Conservation (phyloP, 2,797 vertebrate species). For the Pristis pectinata region DNA sequence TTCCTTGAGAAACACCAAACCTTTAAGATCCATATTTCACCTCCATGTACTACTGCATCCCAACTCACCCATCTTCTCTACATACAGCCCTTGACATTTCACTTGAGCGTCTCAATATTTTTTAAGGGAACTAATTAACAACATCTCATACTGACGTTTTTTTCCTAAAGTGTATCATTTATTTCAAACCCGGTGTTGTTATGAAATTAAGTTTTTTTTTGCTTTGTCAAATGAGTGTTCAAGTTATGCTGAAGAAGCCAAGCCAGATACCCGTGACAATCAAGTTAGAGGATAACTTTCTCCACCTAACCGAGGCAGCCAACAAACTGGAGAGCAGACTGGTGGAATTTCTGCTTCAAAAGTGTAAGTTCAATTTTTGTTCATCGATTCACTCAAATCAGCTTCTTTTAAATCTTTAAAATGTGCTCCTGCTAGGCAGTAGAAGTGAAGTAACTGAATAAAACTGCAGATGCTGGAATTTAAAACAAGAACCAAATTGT, state of each 20-base stretch:
- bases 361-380: neutral
- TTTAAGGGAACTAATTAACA: neutral
- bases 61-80: too few relatives aligned
- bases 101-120: neutral
- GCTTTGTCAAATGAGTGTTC: neutral
- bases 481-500: too few relatives aligned
- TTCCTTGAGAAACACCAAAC: too few relatives aligned
- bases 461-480: too few relatives aligned
- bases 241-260: neutral
- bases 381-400: neutral
- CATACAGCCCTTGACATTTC: too few relatives aligned
- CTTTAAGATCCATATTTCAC: too few relatives aligned
- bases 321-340: neutral
- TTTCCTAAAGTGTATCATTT: neutral
- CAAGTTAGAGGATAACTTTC: neutral
- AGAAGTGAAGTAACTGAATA: neutral
- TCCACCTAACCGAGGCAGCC: neutral
- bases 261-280: neutral
- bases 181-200: neutral
- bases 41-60: too few relatives aligned
- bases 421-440: neutral
- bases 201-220: neutral
- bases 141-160: neutral
- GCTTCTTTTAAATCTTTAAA: neutral
- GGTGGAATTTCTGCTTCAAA: neutral